Percentiles rank a stretch among this genome's conserved stretches.
phyloP scores from a whole-genome alignment of 1,140 invertebrate genomes.

The Zelostemma sp. region DNA sequence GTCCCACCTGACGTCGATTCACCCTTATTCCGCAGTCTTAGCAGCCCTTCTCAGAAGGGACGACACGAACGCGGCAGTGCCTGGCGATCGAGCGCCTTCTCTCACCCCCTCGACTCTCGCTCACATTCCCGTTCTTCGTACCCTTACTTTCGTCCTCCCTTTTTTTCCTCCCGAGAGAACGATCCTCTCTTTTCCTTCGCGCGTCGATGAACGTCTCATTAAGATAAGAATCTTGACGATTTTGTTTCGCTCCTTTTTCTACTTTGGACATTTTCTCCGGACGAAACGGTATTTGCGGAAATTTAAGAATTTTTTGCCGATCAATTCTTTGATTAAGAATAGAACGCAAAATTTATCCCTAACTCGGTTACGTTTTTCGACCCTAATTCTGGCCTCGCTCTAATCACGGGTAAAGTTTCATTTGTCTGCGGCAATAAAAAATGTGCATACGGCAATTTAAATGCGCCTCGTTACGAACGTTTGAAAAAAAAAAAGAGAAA shows the following conservation, averaged over 20 bases:
- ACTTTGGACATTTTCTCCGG: slow-evolving; percentile 13
- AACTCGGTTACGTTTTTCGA: too few relatives aligned
- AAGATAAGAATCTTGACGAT: slow-evolving; percentile 42
- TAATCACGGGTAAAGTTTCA: slow-evolving; percentile 1
- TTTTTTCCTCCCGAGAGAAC: slow-evolving; percentile 22
- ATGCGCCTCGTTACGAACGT: neutral
- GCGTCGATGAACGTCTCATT: slow-evolving; percentile 49
- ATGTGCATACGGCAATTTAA: too few relatives aligned
- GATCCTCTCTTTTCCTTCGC: slow-evolving; percentile 34
- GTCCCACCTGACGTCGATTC: slow-evolving; percentile 45
- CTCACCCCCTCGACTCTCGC: slow-evolving; percentile 26
- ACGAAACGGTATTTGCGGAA: too few relatives aligned
- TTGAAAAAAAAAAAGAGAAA: neutral
- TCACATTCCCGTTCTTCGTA: slow-evolving; percentile 33
- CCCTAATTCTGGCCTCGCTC: too few relatives aligned
- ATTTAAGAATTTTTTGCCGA: too few relatives aligned
- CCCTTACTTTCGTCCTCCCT: slow-evolving; percentile 6
- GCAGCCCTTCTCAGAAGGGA: slow-evolving; percentile 53
- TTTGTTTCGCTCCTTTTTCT: slow-evolving; percentile 15
- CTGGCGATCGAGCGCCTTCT: slow-evolving; percentile 59
- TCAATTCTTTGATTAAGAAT: too few relatives aligned
- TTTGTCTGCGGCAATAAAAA: too few relatives aligned
- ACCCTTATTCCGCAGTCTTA: slow-evolving; percentile 51
- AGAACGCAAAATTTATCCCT: too few relatives aligned
- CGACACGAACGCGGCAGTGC: slow-evolving; percentile 62